Evolutionary conservation across 2,113 vertebrate species (phyloP).

Genomic region (Myotis brandtii): DNA sequence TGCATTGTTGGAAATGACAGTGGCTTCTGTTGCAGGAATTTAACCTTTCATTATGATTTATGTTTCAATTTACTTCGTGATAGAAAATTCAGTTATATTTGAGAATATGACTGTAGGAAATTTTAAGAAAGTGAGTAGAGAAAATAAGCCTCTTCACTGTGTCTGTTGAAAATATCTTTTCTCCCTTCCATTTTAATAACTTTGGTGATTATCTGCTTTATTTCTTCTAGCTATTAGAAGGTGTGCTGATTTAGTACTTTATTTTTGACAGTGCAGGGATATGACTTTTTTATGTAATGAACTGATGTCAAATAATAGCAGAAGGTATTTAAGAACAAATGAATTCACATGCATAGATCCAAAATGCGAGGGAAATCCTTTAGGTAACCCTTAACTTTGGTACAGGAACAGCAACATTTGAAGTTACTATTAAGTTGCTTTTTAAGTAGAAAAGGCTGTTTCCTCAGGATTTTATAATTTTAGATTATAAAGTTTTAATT

Average conservation of each 20-base stretch:
- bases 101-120: constrained; percentile 43
- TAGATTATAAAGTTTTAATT: constrained; percentile 47
- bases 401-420: constrained; percentile 40
- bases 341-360: background rate
- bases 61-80: constrained; percentile 50
- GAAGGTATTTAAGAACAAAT: constrained; percentile 51
- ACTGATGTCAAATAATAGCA: constrained; percentile 50
- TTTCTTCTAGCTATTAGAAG: constrained; percentile 47
- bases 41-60: constrained; percentile 69
- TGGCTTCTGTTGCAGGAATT: constrained; percentile 64
- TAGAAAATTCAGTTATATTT: constrained; percentile 59
- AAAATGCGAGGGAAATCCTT: constrained; percentile 47
- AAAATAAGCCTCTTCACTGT: constrained; percentile 35
- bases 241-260: constrained; percentile 22
- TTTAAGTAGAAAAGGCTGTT: constrained; percentile 51
- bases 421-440: constrained; percentile 24
- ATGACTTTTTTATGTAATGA: constrained; percentile 53
- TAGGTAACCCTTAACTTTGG: constrained; percentile 52
- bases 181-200: constrained; percentile 21
- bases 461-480: constrained; percentile 58
- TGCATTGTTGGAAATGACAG: constrained; percentile 71
- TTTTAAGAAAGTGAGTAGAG: constrained; percentile 54
- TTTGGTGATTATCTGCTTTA: constrained; percentile 28
- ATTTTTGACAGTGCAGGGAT: background rate
- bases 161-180: constrained; percentile 1